Percentiles rank a stretch among this genome's conserved stretches.
Conservation (phyloP, 2,888 invertebrate genomes). For the Hartigia nigra region DNA sequence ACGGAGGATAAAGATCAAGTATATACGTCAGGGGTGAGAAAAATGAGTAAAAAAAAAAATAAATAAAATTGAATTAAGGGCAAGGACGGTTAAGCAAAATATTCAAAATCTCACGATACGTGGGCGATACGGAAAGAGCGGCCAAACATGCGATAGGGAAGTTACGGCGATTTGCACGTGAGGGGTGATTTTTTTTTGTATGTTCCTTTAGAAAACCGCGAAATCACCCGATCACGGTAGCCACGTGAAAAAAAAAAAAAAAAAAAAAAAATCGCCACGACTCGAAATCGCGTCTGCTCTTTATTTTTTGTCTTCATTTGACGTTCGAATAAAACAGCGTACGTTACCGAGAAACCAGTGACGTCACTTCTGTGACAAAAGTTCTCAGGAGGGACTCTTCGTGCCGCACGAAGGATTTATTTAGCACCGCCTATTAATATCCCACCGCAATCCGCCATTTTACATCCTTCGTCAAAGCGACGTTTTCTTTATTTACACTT, state of each 20-base stretch:
- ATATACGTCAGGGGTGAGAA: neutral
- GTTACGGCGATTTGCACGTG: constrained; percentile 26
- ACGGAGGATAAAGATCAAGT: neutral
- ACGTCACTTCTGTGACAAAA: neutral
- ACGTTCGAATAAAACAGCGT: neutral
- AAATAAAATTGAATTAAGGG: constrained; percentile 4
- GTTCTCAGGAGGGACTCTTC: constrained; percentile 20
- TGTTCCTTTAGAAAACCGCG: constrained; percentile 3
- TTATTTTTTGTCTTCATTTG: neutral
- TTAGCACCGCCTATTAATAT: neutral
- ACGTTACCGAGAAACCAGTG: neutral
- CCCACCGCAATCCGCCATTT: neutral
- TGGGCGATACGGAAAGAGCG: constrained; percentile 9
- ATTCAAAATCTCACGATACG: neutral
- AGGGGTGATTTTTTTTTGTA: constrained; percentile 2
- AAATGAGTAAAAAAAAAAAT: neutral
- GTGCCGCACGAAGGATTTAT: constrained; percentile 24
- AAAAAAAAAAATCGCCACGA: neutral
- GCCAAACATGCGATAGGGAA: constrained; percentile 31
- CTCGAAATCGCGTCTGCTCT: neutral
- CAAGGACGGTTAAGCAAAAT: constrained; percentile 10
- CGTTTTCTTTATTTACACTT: neutral
- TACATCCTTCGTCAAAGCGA: neutral
- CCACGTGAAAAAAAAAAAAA: neutral
- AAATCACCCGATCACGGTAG: neutral